A percentile compares a stretch with the other conserved stretches of the same genome.
Evolutionary conservation across 2,113 vertebrate genomes (phyloP).

Genomic region (Actenoides hombroni): DNA sequence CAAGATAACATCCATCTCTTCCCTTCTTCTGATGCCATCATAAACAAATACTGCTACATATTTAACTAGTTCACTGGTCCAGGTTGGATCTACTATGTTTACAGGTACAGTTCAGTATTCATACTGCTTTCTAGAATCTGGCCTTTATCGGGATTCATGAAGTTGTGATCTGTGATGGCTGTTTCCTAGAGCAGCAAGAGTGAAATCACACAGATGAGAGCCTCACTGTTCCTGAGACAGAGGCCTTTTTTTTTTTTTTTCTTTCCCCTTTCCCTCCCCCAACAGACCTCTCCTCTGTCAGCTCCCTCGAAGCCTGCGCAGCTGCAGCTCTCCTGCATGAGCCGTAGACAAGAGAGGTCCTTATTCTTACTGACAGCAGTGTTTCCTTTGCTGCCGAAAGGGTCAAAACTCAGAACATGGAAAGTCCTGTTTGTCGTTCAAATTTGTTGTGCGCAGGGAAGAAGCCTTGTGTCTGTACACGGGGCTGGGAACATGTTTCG

Average conservation of each 20-base stretch:
- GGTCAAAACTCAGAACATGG: not conserved
- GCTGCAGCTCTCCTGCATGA: not conserved
- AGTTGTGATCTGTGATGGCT: not conserved
- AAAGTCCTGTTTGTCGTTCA: not conserved
- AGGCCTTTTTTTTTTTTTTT: not conserved
- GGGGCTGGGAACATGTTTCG: not conserved
- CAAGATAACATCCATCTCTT: not conserved
- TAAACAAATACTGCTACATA: not conserved
- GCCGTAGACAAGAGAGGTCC: not conserved
- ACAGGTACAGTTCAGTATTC: not conserved
- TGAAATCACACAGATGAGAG: slow-evolving; percentile 23
- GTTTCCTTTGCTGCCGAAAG: not conserved
- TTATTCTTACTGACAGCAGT: not conserved
- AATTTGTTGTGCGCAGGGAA: not conserved
- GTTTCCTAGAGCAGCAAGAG: not conserved
- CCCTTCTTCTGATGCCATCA: not conserved
- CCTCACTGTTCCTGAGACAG: slow-evolving; percentile 43
- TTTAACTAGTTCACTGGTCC: not conserved
- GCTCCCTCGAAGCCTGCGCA: not conserved
- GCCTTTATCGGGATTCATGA: not conserved
- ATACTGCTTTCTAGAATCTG: not conserved
- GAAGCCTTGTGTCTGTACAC: not conserved
- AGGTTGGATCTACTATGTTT: not conserved
- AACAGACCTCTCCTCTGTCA: not conserved
- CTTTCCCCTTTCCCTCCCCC: not conserved